phyloP scores from a whole-genome alignment of 53 echinoderm and acorn worm species.

The Hippasteria phrygiana region DNA sequence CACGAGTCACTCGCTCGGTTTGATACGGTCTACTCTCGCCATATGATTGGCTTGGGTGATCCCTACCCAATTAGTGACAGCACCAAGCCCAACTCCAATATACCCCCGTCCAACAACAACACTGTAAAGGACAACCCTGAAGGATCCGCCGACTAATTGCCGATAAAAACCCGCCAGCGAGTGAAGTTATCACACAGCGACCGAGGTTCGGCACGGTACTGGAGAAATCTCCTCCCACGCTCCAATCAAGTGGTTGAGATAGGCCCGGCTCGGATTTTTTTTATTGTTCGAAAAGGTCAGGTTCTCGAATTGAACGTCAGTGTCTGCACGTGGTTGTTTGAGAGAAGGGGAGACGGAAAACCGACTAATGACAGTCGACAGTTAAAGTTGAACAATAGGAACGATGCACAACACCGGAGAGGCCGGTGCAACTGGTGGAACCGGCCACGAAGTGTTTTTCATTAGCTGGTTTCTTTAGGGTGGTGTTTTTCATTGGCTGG shows the following conservation, averaged over 20 bases:
- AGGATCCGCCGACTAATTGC: conserved; percentile 34
- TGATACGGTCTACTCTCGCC: background rate
- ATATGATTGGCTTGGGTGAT: conserved; percentile 25
- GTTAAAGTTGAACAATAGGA: too few relatives aligned
- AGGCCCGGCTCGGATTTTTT: background rate
- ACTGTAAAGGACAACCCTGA: conserved; percentile 10
- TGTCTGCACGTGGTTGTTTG: background rate
- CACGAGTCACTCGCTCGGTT: too few relatives aligned
- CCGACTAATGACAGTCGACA: too few relatives aligned
- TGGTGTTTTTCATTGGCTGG: too few relatives aligned
- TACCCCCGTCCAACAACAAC: conserved; percentile 1
- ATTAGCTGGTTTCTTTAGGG: too few relatives aligned
- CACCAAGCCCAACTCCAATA: background rate
- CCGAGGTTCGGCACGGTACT: too few relatives aligned
- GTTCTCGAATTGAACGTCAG: background rate
- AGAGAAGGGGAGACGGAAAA: background rate
- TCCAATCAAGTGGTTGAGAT: conserved; percentile 30
- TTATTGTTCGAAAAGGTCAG: conserved; percentile 57
- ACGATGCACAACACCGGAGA: too few relatives aligned
- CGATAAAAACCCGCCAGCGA: conserved; percentile 36
- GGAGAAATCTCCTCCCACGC: conserved; percentile 32
- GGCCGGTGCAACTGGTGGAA: too few relatives aligned
- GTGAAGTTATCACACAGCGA: conserved; percentile 24
- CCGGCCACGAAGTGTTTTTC: too few relatives aligned
- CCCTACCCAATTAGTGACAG: background rate